Percentiles rank a stretch among this genome's conserved stretches.
phyloP scores from a whole-genome alignment of 2,113 vertebrate genomes.

The Psilopogon haemacephalus region DNA sequence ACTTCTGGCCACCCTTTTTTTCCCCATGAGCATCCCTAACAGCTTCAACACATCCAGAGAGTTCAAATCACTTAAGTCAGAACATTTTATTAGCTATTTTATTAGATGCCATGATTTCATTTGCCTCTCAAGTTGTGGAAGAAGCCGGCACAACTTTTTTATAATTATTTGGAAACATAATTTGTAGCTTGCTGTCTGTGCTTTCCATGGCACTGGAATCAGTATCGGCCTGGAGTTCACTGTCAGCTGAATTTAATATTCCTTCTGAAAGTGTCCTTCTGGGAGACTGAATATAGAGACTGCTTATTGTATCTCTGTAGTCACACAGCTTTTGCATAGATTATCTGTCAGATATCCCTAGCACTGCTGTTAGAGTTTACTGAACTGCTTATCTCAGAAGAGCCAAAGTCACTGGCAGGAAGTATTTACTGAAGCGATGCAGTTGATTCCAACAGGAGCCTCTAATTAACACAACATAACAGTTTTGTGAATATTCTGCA shows the following conservation, averaged over 20 bases:
- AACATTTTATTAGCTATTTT: background rate
- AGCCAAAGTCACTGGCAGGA: background rate
- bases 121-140: background rate
- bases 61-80: background rate
- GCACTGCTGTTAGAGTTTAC: background rate
- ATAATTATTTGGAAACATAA: background rate
- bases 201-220: background rate
- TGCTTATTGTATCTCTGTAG: background rate
- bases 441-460: constrained; percentile 58
- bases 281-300: background rate
- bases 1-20: background rate
- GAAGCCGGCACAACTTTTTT: background rate
- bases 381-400: constrained; percentile 5
- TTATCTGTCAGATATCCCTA: background rate
- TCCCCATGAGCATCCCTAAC: background rate
- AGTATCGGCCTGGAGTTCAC: background rate
- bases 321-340: background rate
- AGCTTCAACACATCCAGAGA: background rate
- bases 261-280: background rate
- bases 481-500: constrained; percentile 42
- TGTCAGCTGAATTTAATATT: background rate
- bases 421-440: constrained; percentile 47
- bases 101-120: background rate
- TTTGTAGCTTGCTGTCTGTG: background rate
- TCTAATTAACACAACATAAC: constrained; percentile 64